phyloP scores from a whole-genome alignment of 92 coral and sea anemone species.

The Phenganax subtilis region DNA sequence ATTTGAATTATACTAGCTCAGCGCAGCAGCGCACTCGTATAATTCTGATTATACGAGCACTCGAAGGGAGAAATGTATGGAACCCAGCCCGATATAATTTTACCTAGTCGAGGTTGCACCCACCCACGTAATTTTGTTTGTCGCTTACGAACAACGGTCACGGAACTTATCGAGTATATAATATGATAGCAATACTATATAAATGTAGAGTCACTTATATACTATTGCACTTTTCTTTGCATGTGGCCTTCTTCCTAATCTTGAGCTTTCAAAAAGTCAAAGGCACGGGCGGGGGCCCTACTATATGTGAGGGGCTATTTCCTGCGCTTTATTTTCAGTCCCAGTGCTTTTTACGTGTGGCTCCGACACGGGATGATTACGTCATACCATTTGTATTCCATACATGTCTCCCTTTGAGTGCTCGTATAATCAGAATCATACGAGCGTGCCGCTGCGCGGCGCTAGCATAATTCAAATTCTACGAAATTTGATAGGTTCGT shows the following conservation, averaged over 20 bases:
- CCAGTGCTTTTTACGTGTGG: no score
- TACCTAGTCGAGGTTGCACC: not conserved
- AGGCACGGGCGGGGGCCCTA: not conserved
- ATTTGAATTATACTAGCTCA: not conserved
- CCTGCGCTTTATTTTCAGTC: not conserved
- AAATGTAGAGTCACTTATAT: no score
- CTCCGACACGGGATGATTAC: no score
- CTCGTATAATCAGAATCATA: no score
- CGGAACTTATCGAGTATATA: no score
- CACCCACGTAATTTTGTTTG: not conserved
- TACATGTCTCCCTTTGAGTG: no score
- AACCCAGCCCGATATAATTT: not conserved
- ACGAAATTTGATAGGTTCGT: not conserved
- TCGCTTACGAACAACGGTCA: not conserved
- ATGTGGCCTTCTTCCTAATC: not conserved
- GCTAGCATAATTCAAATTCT: not conserved
- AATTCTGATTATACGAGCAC: slow-evolving; percentile 10
- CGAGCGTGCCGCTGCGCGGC: no score
- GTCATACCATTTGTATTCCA: no score
- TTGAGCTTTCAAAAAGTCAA: not conserved
- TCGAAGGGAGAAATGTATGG: slow-evolving; percentile 11
- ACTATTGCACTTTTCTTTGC: not conserved
- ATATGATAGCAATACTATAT: no score
- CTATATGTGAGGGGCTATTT: slow-evolving; percentile 2
- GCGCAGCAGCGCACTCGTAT: not conserved